phyloP scores from a whole-genome alignment of 2,113 vertebrate genomes.

The Erinaceus europaeus region DNA sequence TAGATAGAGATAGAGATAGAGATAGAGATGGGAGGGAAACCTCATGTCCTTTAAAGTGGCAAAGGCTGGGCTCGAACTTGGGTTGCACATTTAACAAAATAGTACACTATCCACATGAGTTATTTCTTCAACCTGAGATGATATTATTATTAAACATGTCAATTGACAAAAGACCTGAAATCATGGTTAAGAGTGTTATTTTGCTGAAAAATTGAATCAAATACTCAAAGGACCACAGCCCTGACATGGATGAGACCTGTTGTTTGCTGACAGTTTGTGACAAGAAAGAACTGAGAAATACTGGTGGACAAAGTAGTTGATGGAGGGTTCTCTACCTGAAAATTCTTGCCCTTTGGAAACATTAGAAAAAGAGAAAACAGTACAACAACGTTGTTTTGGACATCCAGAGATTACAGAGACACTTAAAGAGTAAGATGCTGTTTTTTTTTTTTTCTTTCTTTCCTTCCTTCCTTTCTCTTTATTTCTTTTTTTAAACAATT shows the following conservation, averaged over 20 bases:
- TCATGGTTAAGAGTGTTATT: background rate
- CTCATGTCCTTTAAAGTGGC: too few relatives aligned
- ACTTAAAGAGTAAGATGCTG: background rate
- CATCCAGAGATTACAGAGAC: background rate
- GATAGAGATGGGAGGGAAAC: too few relatives aligned
- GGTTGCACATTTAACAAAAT: too few relatives aligned
- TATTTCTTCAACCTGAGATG: too few relatives aligned
- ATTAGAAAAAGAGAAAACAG: background rate
- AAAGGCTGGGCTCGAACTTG: too few relatives aligned
- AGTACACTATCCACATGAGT: too few relatives aligned
- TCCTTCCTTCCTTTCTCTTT: too few relatives aligned
- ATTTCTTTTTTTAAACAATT: too few relatives aligned
- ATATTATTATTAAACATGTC: background rate
- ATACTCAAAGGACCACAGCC: background rate
- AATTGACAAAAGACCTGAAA: background rate
- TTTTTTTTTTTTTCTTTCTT: fast-evolving
- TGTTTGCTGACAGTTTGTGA: background rate
- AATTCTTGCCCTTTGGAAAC: background rate
- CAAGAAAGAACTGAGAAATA: background rate
- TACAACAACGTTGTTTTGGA: background rate
- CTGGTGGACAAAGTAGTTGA: background rate
- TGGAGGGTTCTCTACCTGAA: background rate
- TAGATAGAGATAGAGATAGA: too few relatives aligned
- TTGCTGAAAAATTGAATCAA: constrained; percentile 7
- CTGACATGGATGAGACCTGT: background rate